Evolutionary conservation across 2,888 invertebrate genomes (phyloP), one percentile per base, ranked within the genome.

Genomic region (Rotaria macrura): DNA sequence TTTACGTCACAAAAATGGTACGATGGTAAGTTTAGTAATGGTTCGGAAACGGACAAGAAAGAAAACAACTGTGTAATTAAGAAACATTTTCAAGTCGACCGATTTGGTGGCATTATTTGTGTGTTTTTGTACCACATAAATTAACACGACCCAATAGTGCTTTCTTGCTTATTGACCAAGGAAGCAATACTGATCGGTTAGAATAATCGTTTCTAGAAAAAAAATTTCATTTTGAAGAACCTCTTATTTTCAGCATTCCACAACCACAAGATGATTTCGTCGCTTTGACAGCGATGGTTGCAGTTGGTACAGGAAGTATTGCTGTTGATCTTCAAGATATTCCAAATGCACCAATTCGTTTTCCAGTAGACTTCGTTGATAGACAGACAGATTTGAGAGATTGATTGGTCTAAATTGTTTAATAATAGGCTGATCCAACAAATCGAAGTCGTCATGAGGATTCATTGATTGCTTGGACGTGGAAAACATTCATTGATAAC

Each of bases 51-150:
- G 25, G 25, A 29, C 34, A 7, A n/a, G 25, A 83, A 40, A 49
- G 5, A 52, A 84, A 79, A 84, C 29, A 83, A 88, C 38, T 43
- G 86, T 74, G 57, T 87, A 10, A n/a, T 87, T 83, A 43, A 83
- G 83, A 43, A 85, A 86, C 84, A 38, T 85, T 65, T 65, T 65
- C 65, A 65, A 34, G 34, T 17, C 84, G 84, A 65, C 84, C 88
- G 23, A 84, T 87, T 25, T 88, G 88, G 88, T 88, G 87, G 85
- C 88, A 88, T 85, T 88, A 87, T 85, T 57, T 88, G 83, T 84
- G 87, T 20, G 79, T 88, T 20, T 86, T 87, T n/a, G 85, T 87
- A 20, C 87, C 88, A 6, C 85, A 87, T 55, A 85, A 86, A 38
- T 43, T 88, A 25, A 85, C 84, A 14, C 79, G 86, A 34, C 87